Evolutionary conservation across 2,797 vertebrate genomes (phyloP), one percentile per base, ranked within the genome.

Genomic region (Rhodeus uyekii): DNA sequence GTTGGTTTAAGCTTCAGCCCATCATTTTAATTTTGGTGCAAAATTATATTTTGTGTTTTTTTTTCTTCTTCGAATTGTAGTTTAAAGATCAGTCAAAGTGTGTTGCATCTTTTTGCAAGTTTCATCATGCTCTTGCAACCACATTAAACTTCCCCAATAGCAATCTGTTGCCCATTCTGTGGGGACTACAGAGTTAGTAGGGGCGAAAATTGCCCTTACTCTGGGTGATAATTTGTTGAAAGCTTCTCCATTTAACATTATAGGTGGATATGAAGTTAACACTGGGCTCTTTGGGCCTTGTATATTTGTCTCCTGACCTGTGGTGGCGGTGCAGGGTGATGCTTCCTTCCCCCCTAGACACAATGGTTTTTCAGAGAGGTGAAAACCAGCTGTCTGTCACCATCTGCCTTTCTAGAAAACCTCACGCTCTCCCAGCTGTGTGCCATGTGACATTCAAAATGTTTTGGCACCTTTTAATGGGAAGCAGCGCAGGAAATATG

Each of bases 361-460:
- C 83, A 50, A 27, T 58, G 78, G 42, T 83, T 73, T 76, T 83
- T 88, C 65, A 61, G 75, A 78, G 82, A 88, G 87, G 88, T 86
- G 88, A 83, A 86, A 88, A 89, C 82, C 83, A 88, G 86, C 84
- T 84, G 86, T 89, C 89, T 89, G 82, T 89, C 88, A 84, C 85
- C 80, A 79, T 85, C 85, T 82, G 85, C 77, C 64, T 80, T 69
- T 65, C 50, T 67, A 46, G 65, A 24, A 74, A 76, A 53, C 34
- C 80, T 29, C 24, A 38, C 48, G 39, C 58, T 69, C 74, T 78
- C 85, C 83, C 81, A 87, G 88, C 82, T 86, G 85, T 85, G 80
- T 83, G 69, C 78, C 64, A 64, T 76, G 46, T 67, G 76, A 84
- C 77, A 79, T 81, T 86, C 76, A 78, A 71, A 85, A 80, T 63